Evolutionary conservation across 2,888 invertebrate genomes (phyloP).

Genomic region (Plutella xylostella): DNA sequence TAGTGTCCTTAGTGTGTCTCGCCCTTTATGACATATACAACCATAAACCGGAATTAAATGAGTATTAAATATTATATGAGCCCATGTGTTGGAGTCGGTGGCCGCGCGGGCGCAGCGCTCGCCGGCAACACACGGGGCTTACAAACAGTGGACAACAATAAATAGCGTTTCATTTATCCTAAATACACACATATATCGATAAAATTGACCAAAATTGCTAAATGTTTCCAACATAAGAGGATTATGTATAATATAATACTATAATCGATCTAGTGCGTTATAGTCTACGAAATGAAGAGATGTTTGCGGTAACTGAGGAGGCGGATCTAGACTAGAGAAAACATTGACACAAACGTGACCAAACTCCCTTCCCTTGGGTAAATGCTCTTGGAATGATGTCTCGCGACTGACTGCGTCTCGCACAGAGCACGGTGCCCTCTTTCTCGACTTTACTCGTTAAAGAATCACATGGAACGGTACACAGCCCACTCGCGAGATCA

Average conservation of each 20-base stretch:
- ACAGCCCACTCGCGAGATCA: constrained; percentile 57
- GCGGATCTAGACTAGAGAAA: too few species aligned
- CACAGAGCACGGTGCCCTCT: constrained; percentile 32
- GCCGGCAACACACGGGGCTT: too few species aligned
- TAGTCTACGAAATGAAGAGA: too few species aligned
- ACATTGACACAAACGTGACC: too few species aligned
- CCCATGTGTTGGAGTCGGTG: background rate
- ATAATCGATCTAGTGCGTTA: background rate
- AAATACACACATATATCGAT: constrained; percentile 44
- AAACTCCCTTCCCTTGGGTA: too few species aligned
- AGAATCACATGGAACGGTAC: constrained; percentile 21
- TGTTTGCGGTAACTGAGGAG: background rate
- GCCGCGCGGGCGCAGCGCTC: background rate
- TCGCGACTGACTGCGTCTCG: constrained; percentile 44
- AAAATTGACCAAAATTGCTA: constrained; percentile 61
- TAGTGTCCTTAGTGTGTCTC: background rate
- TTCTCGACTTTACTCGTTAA: background rate
- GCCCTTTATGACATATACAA: constrained; percentile 1
- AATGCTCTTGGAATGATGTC: too few species aligned
- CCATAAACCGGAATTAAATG: constrained; percentile 5
- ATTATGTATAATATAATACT: constrained; percentile 6
- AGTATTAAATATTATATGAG: background rate
- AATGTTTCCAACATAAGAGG: constrained; percentile 26
- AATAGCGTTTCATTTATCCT: constrained; percentile 40
- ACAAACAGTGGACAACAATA: constrained; percentile 33